phyloP scores from a whole-genome alignment of 2,113 vertebrate genomes.

The Kobus ellipsiprymnus region DNA sequence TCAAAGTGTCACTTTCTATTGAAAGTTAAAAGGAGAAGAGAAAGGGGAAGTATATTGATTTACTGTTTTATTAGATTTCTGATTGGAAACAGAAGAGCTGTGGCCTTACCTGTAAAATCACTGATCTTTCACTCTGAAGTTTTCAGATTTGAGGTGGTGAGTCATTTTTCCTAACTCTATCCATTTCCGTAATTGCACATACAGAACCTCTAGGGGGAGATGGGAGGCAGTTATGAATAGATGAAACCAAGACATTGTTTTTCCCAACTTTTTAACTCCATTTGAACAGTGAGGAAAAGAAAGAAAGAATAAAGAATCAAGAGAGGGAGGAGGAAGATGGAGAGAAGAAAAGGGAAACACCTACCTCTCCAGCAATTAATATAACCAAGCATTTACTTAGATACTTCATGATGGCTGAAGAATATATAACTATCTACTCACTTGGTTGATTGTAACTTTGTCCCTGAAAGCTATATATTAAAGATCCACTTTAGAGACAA shows the following conservation, averaged over 20 bases:
- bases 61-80: slow-evolving; percentile 47
- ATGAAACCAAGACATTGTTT: not conserved
- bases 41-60: not conserved
- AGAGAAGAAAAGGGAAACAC: not conserved
- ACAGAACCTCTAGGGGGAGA: not conserved
- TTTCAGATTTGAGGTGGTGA: slow-evolving; percentile 6
- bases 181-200: not conserved
- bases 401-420: not conserved
- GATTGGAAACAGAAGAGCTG: not conserved
- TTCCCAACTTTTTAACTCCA: not conserved
- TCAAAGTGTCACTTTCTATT: slow-evolving; percentile 29
- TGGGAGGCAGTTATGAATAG: not conserved
- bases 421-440: not conserved
- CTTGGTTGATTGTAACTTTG: not conserved
- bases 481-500: not conserved
- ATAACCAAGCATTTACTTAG: not conserved
- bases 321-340: not conserved
- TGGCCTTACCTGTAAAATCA: slow-evolving; percentile 6
- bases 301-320: not conserved
- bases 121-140: slow-evolving; percentile 16
- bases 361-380: not conserved
- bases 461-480: not conserved
- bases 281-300: not conserved
- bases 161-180: slow-evolving; percentile 7
- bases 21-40: not conserved